Percentiles rank a stretch among this genome's conserved stretches.
These are phyloP conservation scores for Nicator chloris DNA, from an alignment of 2,113 vertebrate species.

Conservation along the genomic window DNA sequence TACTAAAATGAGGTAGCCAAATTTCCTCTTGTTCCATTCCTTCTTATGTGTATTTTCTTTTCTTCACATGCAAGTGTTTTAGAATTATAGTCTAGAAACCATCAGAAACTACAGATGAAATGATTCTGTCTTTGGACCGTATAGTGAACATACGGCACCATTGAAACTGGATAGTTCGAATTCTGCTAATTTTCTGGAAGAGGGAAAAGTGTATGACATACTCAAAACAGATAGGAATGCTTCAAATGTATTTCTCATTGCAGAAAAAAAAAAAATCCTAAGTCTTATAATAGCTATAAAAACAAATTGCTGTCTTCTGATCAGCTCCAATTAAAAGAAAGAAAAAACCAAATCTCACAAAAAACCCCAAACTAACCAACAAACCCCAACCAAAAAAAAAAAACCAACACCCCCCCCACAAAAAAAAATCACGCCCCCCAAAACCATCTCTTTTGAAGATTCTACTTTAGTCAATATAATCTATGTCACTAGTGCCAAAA, in stretches of 20 bases:
- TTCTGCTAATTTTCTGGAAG: neutral
- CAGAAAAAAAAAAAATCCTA: neutral
- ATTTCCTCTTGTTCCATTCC: neutral
- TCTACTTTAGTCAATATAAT: neutral
- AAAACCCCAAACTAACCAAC: neutral
- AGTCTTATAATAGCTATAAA: neutral
- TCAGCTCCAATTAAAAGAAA: neutral
- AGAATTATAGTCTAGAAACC: neutral
- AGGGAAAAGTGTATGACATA: neutral
- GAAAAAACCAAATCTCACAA: neutral
- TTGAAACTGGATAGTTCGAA: neutral
- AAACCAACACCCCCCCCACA: rapidly evolving
- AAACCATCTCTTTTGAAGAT: neutral
- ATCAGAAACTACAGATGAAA: neutral
- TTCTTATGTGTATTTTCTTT: neutral
- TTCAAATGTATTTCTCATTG: neutral
- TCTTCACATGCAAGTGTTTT: neutral
- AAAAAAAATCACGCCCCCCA: neutral
- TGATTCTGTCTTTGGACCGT: neutral
- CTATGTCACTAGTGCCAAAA: neutral
- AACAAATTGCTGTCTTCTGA: neutral
- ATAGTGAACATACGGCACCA: neutral
- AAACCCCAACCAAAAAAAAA: neutral
- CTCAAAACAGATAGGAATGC: neutral
- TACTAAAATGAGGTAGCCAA: neutral